Base-by-base conservation (phyloP, 2,113 vertebrate genomes). In the Poecilia latipinna region DNA sequence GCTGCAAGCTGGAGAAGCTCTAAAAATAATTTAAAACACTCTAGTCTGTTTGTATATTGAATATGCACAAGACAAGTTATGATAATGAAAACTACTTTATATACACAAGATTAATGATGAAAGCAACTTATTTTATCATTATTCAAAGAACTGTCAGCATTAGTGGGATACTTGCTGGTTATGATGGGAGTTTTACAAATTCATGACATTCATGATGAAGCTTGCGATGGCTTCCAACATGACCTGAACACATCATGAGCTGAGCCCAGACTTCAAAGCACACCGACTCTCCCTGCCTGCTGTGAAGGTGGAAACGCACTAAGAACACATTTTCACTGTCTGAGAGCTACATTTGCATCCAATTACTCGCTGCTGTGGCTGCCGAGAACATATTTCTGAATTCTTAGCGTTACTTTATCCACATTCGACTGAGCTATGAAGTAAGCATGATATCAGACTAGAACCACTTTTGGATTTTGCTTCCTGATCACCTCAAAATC, bases 331-430 rank as follows among this genome's bases (percentile, higher is more conserved):
- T 82, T 77, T 65, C 79, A 32, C 74, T 37, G 37, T 76, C 73
- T 70, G 68, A 78, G 75, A 61, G 67, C 29, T 37, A 33, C 68
- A 78, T 85, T 89, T 88, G 69, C 88, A 83, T 86, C 31, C 83
- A 69, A 80, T 85, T 78, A 86, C 78, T 80, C 33, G 60, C 73
- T 48, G 75, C 70, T 12, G 12, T 82, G 66, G 26, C 70, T 54
- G 57, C 28, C 13, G 69, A 74, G 70, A 75, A 74, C 48, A 57
- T 3, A 60, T 67, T 39, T 72, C 76, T 28, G 68, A 78, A 63
- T 77, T 54, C 1, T 22, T 11, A 54, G 4, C 1, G 68, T 75
- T 70, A 66, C 32, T 44, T 22, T 8, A 4, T n/a, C 28, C 13
- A 71, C 64, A 60, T 3, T 13, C 29, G 61, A 65, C 51, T 12